A percentile compares a stretch with the other conserved stretches of the same genome.
These are phyloP conservation scores for Trachurus trachurus DNA, from an alignment of 2,797 vertebrate species.

Conservation along the genomic window DNA sequence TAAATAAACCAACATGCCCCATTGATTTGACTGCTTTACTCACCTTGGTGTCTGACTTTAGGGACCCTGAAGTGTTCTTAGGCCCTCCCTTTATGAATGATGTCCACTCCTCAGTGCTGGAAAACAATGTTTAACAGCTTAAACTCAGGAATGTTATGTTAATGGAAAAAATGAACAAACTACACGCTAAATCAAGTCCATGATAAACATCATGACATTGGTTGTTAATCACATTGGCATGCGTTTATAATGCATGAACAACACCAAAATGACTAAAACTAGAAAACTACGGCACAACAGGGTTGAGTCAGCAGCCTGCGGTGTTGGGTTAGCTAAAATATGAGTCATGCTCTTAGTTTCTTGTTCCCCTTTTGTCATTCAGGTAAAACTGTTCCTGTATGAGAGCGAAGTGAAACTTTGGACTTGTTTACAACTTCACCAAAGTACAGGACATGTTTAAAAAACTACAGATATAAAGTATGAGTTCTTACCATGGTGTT, in stretches of 20 bases:
- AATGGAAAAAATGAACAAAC: background rate
- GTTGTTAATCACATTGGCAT: background rate
- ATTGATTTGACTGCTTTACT: background rate
- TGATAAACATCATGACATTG: background rate
- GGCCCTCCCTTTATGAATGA: conserved; percentile 14
- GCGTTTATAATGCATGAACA: background rate
- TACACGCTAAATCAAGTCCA: background rate
- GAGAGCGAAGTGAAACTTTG: background rate
- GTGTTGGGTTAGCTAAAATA: background rate
- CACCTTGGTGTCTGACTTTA: conserved; percentile 53
- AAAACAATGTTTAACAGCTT: conserved; percentile 27
- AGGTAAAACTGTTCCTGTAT: conserved; percentile 49
- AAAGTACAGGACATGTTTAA: background rate
- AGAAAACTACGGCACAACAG: background rate
- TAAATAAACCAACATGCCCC: background rate
- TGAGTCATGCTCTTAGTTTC: background rate
- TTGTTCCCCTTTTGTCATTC: conserved; percentile 27
- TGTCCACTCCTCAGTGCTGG: conserved; percentile 50
- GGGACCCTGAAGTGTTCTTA: background rate
- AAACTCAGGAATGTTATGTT: background rate
- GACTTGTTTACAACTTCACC: background rate
- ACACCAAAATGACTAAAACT: background rate
- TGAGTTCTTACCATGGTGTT: conserved; percentile 41
- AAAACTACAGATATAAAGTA: background rate
- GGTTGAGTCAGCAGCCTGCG: background rate